A percentile compares a stretch with the other conserved stretches of the same genome.
phyloP scores from a whole-genome alignment of 2,797 vertebrate genomes.

The Rhinoraja longicauda region DNA sequence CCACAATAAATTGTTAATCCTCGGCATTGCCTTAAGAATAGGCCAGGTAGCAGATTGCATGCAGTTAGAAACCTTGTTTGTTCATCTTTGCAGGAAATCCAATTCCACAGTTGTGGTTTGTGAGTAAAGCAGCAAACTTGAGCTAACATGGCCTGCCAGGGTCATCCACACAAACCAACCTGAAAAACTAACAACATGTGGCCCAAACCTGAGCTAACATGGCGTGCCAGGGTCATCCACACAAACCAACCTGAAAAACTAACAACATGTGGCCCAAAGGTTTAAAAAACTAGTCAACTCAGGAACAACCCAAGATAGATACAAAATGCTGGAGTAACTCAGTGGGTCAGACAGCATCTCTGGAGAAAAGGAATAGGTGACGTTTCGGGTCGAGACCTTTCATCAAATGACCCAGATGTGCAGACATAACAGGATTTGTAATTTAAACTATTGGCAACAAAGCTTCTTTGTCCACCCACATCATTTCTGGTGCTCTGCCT shows the following conservation, averaged over 20 bases:
- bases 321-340: too few species aligned
- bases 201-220: not conserved
- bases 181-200: too few species aligned
- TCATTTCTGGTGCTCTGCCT: not conserved
- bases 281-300: not conserved
- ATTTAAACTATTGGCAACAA: not conserved
- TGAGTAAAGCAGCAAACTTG: not conserved
- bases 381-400: too few species aligned
- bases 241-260: not conserved
- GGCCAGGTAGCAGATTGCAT: not conserved
- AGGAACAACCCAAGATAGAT: not conserved
- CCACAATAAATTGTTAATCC: not conserved
- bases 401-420: not conserved
- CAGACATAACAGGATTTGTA: not conserved
- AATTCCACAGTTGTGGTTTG: not conserved
- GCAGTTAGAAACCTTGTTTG: not conserved
- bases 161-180: not conserved
- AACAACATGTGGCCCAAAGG: not conserved
- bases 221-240: not conserved
- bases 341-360: too few species aligned
- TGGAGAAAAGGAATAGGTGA: too few species aligned
- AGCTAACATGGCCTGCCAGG: not conserved
- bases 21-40: not conserved
- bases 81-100: not conserved
- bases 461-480: not conserved